phyloP scores from a whole-genome alignment of 2,888 invertebrate species.

The Bombylius discolor region DNA sequence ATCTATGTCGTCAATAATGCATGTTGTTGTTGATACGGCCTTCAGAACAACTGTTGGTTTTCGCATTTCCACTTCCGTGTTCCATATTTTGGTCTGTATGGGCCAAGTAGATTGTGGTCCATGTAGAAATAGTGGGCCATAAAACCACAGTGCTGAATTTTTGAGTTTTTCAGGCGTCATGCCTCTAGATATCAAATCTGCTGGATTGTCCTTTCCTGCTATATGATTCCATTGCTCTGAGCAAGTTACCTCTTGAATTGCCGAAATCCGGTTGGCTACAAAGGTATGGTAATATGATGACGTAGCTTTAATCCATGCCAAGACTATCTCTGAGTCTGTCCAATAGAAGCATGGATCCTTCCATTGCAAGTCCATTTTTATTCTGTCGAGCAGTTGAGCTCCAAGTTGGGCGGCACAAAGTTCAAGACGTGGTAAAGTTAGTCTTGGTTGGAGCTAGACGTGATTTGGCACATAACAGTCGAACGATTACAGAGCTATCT shows the following conservation, averaged over 20 bases:
- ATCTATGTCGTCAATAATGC: not conserved
- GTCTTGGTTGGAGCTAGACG: no score
- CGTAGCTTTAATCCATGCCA: no score
- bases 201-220: not conserved
- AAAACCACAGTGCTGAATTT: not conserved
- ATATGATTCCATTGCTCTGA: not conserved
- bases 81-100: not conserved
- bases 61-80: not conserved
- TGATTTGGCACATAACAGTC: no score
- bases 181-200: not conserved
- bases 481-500: no score
- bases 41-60: not conserved
- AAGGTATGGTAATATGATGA: no score
- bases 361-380: no score
- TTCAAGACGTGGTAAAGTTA: no score
- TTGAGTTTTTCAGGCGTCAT: not conserved
- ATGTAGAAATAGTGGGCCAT: not conserved
- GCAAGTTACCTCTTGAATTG: not conserved
- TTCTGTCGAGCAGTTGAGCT: no score
- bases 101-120: not conserved
- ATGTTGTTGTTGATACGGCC: not conserved
- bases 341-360: no score
- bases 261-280: no score
- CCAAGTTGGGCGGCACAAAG: no score
- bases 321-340: no score